These are phyloP conservation scores for Crenichthys baileyi DNA, from an alignment of 2,797 vertebrate genomes.

Conservation along the genomic window DNA sequence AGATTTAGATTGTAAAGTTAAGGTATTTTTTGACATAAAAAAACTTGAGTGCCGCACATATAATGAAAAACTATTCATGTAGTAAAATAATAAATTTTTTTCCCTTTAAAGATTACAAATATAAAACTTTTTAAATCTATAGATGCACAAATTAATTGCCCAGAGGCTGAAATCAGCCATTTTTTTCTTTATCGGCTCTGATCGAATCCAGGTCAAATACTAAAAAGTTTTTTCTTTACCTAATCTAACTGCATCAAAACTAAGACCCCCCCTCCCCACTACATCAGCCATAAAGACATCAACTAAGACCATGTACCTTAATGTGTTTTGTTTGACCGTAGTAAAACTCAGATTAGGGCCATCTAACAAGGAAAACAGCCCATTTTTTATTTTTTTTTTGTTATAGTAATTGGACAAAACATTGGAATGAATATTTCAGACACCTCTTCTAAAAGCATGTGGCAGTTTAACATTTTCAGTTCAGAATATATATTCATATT, in stretches of 20 bases:
- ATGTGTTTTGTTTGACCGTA: no score
- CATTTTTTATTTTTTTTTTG: neutral
- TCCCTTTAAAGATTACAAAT: neutral
- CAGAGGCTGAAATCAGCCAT: neutral
- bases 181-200: neutral
- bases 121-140: neutral
- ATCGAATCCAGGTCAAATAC: neutral
- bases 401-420: neutral
- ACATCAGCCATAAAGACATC: neutral
- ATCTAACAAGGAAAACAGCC: neutral
- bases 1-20: conserved; percentile 6
- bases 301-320: neutral
- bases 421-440: neutral
- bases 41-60: neutral
- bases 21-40: conserved; percentile 13
- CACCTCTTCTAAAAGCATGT: neutral
- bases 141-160: neutral
- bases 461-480: neutral
- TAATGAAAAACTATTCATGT: neutral
- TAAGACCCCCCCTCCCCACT: neutral
- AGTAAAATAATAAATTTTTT: neutral
- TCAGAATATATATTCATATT: neutral
- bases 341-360: no score
- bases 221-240: neutral
- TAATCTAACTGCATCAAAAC: neutral